Evolutionary conservation across 2,888 invertebrate genomes (phyloP).

Genomic region (Hoplodrina ambigua): DNA sequence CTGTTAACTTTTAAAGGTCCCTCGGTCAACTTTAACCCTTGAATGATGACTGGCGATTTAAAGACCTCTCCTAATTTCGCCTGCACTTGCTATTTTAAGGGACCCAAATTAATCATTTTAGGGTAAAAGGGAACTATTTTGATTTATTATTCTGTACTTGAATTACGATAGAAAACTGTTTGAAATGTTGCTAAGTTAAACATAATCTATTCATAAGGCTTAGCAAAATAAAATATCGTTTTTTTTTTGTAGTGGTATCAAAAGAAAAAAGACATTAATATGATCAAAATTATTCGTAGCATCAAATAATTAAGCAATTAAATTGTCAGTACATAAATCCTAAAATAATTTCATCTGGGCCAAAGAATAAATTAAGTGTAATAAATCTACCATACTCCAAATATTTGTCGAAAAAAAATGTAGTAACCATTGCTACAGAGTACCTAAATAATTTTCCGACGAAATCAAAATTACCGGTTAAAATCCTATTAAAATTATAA

Average conservation of each 20-base stretch:
- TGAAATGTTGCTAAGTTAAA: neutral
- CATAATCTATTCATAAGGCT: neutral
- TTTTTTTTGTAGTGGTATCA: neutral
- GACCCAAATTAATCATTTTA: conserved; percentile 73
- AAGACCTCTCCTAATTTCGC: conserved; percentile 67
- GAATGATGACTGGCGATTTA: conserved; percentile 73
- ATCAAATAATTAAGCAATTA: conserved; percentile 32
- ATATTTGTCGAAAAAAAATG: conserved; percentile 30
- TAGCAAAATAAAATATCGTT: neutral
- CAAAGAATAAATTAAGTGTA: conserved; percentile 5
- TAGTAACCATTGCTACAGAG: neutral
- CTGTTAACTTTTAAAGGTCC: conserved; percentile 53
- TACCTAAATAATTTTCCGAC: conserved; percentile 3
- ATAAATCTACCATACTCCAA: conserved; percentile 15
- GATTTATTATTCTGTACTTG: conserved; percentile 59
- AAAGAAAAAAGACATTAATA: neutral
- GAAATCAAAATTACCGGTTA: conserved; percentile 12
- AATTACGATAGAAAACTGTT: conserved; percentile 9
- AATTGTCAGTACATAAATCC: conserved; percentile 37
- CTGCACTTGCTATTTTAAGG: conserved; percentile 74
- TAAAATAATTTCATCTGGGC: neutral
- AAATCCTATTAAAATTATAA: conserved; percentile 22
- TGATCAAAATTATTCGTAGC: conserved; percentile 16
- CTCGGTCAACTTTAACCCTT: conserved; percentile 65
- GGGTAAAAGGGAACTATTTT: conserved; percentile 64